Conservation (phyloP, 2,888 invertebrate genomes). For the Adelognathus sp. region DNA sequence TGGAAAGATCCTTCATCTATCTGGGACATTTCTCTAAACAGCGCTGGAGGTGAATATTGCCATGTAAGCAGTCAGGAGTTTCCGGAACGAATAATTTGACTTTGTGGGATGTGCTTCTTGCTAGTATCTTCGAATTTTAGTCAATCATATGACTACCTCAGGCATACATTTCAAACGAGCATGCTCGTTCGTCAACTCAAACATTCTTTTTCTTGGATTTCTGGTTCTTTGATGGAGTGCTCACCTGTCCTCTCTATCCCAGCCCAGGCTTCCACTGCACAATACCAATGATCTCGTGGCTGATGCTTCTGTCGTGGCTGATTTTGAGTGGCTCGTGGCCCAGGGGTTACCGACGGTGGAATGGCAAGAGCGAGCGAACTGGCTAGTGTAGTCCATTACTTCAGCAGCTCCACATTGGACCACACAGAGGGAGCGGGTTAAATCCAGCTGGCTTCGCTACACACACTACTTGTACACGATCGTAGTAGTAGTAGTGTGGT, state of each 20-base stretch:
- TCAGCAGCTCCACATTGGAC: not conserved
- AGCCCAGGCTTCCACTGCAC: not conserved
- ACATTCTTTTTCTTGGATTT: no score
- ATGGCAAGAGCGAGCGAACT: conserved; percentile 22
- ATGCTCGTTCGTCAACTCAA: no score
- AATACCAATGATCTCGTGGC: not conserved
- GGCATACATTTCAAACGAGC: no score
- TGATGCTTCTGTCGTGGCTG: conserved; percentile 58
- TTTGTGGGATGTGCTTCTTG: no score
- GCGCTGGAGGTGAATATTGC: no score
- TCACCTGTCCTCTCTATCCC: conserved; percentile 8
- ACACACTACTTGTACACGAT: not conserved
- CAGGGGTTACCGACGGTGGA: conserved; percentile 57
- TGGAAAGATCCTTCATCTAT: no score
- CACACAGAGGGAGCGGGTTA: conserved; percentile 14
- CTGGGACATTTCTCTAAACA: no score
- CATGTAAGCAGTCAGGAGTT: no score
- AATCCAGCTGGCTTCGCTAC: conserved; percentile 30
- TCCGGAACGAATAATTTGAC: no score
- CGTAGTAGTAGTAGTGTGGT: conserved; percentile 60
- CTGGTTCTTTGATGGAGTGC: not conserved
- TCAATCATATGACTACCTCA: no score
- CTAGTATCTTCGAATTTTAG: no score
- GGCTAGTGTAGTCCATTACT: conserved; percentile 18
- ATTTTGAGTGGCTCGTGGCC: conserved; percentile 69